phyloP scores from a whole-genome alignment of 2,797 vertebrate genomes.

The Pseudochirops cupreus region DNA sequence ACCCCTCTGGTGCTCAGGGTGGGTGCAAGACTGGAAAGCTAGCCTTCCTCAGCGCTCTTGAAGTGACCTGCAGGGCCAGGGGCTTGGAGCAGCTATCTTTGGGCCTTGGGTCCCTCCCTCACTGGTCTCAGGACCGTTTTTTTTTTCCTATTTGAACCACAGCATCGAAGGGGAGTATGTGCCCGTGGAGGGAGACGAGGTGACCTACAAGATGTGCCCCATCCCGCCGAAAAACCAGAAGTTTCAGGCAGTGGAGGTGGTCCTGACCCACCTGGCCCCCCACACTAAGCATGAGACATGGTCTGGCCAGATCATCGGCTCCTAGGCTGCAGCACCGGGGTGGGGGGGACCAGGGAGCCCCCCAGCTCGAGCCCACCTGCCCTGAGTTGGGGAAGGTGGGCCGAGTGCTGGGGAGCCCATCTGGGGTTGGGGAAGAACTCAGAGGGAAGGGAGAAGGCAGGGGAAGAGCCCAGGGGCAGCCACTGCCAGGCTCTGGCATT shows the following conservation, averaged over 20 bases:
- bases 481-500: background rate
- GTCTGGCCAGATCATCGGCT: slow-evolving; percentile 97
- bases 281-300: slow-evolving; percentile 98
- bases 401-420: slow-evolving; percentile 4
- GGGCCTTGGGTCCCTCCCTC: background rate
- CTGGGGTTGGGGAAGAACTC: slow-evolving; percentile 27
- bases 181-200: slow-evolving; percentile 96
- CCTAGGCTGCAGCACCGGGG: slow-evolving; percentile 85
- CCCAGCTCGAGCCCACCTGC: background rate
- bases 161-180: slow-evolving; percentile 99
- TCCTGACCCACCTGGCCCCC: slow-evolving; percentile 95
- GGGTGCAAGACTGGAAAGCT: background rate
- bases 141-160: slow-evolving; percentile 49
- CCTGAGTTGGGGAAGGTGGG: background rate
- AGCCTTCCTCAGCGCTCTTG: too few species aligned
- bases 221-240: slow-evolving; percentile 99
- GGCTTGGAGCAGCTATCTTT: background rate
- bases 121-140: background rate
- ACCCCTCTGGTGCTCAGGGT: background rate
- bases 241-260: slow-evolving; percentile 98
- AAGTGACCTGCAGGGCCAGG: background rate
- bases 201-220: slow-evolving; percentile 96
- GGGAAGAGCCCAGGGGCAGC: slow-evolving; percentile 38
- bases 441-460: slow-evolving; percentile 17
- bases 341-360: slow-evolving; percentile 39